Base-by-base conservation (phyloP, 2,113 vertebrate genomes). In the Aix galericulata region DNA sequence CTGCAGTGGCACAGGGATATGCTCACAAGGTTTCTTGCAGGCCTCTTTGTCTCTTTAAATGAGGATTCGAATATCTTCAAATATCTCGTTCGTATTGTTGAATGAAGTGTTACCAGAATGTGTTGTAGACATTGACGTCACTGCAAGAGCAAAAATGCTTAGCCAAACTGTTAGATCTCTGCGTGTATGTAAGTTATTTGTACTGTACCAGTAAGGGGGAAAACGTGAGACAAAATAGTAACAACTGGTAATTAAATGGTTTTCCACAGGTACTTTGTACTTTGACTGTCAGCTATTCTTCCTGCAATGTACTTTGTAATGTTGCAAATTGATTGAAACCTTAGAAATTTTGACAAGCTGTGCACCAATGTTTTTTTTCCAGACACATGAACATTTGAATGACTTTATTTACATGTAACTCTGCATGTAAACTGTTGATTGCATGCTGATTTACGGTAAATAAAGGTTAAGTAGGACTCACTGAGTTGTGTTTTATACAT, bases 401-500 rank as follows among this genome's bases (percentile, higher is more conserved):
- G 1, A 80, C 79, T 93, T 52, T 96, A 95, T 97, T 97, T 97
- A 96, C 89, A 6, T 94, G 95, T 97, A 95, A 94, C 91, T 96
- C 92, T 94, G 67, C 92, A 86, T 97, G 81, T 94, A 44, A 91
- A 46, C 80, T 82, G 25, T 42, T 95, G 50, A 55, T 40, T 89
- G 58, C 96, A 89, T 97, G 95, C 96, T 94, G 89, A 87, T 89
- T 97, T 96, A 96, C 91, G 46, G 81, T 95, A 93, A 90, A 96
- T 94, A 92, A 94, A 69, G 88, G 36, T 89, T 88, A 64, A 90
- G 91, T 60, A 68, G 29, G 60, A 81, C 72, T 89, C 74, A 90
- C 87, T 34, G 3, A 95, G 62, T 86, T 84, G 36, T 93, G 87
- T 95, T 91, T 89, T 93, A 58, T 82, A 92, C 13, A 59, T 89